Percentiles rank a stretch among this genome's conserved stretches.
Conservation (phyloP, 2,888 invertebrate species). For the Euclidia mi region DNA sequence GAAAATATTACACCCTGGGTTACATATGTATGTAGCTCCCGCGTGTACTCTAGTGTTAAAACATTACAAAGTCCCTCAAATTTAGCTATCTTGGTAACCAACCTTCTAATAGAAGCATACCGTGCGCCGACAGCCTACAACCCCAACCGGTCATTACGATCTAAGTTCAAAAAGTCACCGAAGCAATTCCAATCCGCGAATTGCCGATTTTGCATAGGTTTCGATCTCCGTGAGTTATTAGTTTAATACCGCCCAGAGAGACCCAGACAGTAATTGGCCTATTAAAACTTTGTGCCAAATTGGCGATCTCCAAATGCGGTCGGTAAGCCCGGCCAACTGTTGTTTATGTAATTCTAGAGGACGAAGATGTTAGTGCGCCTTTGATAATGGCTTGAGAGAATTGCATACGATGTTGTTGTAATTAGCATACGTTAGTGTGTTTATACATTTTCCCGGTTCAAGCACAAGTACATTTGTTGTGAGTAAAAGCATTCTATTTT, state of each 20-base stretch:
- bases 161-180: constrained; percentile 25
- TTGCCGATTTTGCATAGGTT: constrained; percentile 30
- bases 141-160: constrained; percentile 3
- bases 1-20: too few relatives aligned
- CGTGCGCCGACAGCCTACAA: too few relatives aligned
- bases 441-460: neutral
- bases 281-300: constrained; percentile 60
- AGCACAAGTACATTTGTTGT: too few relatives aligned
- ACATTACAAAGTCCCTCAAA: too few relatives aligned
- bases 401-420: neutral
- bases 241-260: constrained; percentile 40
- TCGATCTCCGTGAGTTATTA: constrained; percentile 50
- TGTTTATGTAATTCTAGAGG: constrained; percentile 18
- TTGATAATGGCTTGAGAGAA: constrained; percentile 1
- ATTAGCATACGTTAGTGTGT: neutral
- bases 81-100: too few relatives aligned
- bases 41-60: too few relatives aligned
- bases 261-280: constrained; percentile 51
- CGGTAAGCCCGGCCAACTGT: constrained; percentile 15
- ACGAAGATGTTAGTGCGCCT: neutral
- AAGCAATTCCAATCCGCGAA: constrained; percentile 21
- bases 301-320: constrained; percentile 46
- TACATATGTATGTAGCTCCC: too few relatives aligned
- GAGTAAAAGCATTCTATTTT: too few relatives aligned
- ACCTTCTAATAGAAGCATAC: too few relatives aligned